Conservation (phyloP, 2,113 vertebrate species). For the Jaculus jaculus region DNA sequence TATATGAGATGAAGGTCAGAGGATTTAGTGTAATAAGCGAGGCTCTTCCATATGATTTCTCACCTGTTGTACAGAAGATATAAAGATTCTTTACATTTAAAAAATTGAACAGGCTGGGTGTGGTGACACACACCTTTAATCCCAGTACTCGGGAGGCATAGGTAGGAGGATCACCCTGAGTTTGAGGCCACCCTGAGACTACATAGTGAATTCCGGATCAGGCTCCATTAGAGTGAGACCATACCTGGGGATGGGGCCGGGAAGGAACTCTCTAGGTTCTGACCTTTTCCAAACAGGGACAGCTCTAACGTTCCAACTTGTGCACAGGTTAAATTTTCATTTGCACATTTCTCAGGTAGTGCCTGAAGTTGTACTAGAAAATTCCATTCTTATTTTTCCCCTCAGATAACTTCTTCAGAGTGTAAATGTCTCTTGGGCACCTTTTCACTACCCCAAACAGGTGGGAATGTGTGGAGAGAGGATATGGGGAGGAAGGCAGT, state of each 20-base stretch:
- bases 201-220: too few species aligned
- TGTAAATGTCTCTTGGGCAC: background rate
- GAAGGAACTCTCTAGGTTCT: background rate
- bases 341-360: constrained; percentile 8
- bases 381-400: background rate
- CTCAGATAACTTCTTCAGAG: constrained; percentile 25
- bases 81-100: constrained; percentile 13
- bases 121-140: too few species aligned
- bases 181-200: too few species aligned
- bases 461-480: background rate
- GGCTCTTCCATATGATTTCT: background rate
- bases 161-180: too few species aligned
- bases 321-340: constrained; percentile 17
- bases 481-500: background rate
- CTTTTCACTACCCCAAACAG: background rate
- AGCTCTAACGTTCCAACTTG: constrained; percentile 39
- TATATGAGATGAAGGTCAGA: background rate
- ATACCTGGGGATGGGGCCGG: too few species aligned
- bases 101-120: background rate
- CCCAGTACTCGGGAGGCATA: too few species aligned
- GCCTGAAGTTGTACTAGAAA: constrained; percentile 5
- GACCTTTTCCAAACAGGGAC: constrained; percentile 11
- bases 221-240: too few species aligned
- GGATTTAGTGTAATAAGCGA: background rate
- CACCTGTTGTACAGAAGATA: background rate